Evolutionary conservation across 2,888 invertebrate genomes (phyloP).

Genomic region (Scrobipalpa costella): DNA sequence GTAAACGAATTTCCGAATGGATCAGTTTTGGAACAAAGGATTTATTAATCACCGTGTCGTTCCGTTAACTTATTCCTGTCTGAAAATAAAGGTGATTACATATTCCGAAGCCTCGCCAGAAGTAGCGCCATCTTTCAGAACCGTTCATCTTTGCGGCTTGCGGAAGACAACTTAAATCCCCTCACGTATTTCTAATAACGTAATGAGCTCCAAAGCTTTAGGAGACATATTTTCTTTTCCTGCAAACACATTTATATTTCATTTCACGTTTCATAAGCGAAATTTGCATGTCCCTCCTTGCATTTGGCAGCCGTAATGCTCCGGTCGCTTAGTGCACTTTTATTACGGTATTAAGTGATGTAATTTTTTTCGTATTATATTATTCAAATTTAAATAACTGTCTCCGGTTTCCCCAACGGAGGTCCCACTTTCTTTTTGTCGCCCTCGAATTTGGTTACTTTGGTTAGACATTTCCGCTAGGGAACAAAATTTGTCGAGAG

Average conservation of each 20-base stretch:
- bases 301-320: constrained; percentile 77
- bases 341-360: constrained; percentile 82
- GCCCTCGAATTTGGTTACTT: constrained; percentile 75
- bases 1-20: constrained; percentile 24
- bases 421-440: constrained; percentile 74
- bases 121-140: constrained; percentile 24
- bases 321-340: constrained; percentile 81
- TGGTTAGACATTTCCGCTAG: constrained; percentile 67
- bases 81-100: constrained; percentile 26
- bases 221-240: constrained; percentile 76
- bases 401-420: constrained; percentile 77
- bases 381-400: constrained; percentile 83
- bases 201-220: constrained; percentile 74
- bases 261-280: constrained; percentile 79
- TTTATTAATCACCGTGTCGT: constrained; percentile 2
- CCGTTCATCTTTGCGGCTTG: constrained; percentile 46
- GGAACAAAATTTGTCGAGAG: constrained; percentile 54
- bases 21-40: constrained; percentile 18
- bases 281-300: constrained; percentile 76
- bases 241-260: constrained; percentile 77
- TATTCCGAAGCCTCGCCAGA: constrained; percentile 20
- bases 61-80: constrained; percentile 4
- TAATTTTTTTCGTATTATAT: constrained; percentile 83
- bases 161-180: constrained; percentile 67
- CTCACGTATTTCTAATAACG: constrained; percentile 76